Evolutionary conservation across 2,888 invertebrate species (phyloP), one percentile per base, ranked within the genome.

Genomic region (Dinocampus coccinellae): DNA sequence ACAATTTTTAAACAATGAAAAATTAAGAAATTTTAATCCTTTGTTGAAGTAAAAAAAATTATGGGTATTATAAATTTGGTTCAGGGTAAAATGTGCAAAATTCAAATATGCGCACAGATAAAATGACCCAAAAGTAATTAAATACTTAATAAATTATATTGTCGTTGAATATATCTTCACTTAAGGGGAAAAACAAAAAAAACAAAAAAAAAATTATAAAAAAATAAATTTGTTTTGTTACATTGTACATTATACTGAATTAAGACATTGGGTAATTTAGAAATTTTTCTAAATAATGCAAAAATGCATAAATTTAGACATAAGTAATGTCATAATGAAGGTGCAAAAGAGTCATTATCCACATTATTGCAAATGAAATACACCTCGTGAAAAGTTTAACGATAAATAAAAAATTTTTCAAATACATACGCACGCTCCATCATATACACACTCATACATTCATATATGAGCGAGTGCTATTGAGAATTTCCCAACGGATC

Each of bases 131-230:
- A 9, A 72, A 65, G 57, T n/a, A 39, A 72, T 57, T 72, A 26
- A 36, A 62, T 20, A 62, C 39, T 34, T 42, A 53, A 57, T 64
- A 73, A 68, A 71, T 76, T 72, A 63, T 72, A 75, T 75, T 69
- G 64, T 75, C 73, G 72, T 75, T 76, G 24, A 68, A 75, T 66
- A 47, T 47, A 63, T 29, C 33, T 39, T 72, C 63, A 57, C 39
- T 58, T 57, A 68, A 39, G 62, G 20, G 29, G 33, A 61, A 33
- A 52, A 58, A 52, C 16, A 65, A 20, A 26, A 39, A 52, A 29
- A 47, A 34, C n/a, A 58, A 20, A 22, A 55, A 24, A 58, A 39
- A 61, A 16, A 65, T 11, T 26, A 47, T 42, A 20, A 33, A 47
- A 55, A 63, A 36, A 66, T 34, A 33, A 64, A 62, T 65, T 69